These are phyloP conservation scores for Brenthis ino DNA, from an alignment of 2,888 invertebrate species.

Conservation along the genomic window DNA sequence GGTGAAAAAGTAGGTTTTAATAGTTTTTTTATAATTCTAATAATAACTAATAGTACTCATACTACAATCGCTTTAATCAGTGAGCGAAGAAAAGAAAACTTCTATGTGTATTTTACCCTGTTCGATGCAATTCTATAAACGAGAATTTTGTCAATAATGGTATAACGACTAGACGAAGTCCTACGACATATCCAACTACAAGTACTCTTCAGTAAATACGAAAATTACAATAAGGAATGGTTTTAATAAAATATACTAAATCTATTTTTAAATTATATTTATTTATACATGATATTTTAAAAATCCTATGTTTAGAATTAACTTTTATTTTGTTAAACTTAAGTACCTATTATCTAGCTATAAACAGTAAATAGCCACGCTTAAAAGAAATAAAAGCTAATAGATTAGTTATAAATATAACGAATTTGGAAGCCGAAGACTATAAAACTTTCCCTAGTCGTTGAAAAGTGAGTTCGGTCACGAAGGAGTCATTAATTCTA, in stretches of 20 bases:
- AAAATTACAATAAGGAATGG: neutral
- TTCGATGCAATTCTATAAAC: constrained; percentile 11
- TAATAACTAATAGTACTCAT: constrained; percentile 6
- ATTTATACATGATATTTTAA: no score
- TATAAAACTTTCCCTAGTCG: constrained; percentile 71
- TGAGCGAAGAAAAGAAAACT: constrained; percentile 9
- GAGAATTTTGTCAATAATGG: constrained; percentile 15
- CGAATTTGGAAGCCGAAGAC: constrained; percentile 51
- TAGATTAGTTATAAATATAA: constrained; percentile 55
- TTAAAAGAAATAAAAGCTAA: constrained; percentile 40
- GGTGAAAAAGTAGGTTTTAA: neutral
- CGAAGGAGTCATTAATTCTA: constrained; percentile 70
- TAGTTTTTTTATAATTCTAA: constrained; percentile 7
- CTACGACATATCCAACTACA: constrained; percentile 9
- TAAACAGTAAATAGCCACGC: constrained; percentile 37
- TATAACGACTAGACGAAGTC: constrained; percentile 17
- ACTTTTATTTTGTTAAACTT: neutral
- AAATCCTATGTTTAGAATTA: no score
- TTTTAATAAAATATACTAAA: no score
- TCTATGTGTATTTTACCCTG: constrained; percentile 11
- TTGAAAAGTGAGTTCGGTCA: constrained; percentile 73
- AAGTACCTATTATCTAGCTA: constrained; percentile 9
- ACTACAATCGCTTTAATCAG: constrained; percentile 8
- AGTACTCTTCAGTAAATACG: constrained; percentile 7
- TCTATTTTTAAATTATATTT: no score